A percentile compares a stretch with the other conserved stretches of the same genome.
These are phyloP conservation scores for Silurus lanzhouensis DNA, from an alignment of 2,797 vertebrate genomes.

Conservation along the genomic window DNA sequence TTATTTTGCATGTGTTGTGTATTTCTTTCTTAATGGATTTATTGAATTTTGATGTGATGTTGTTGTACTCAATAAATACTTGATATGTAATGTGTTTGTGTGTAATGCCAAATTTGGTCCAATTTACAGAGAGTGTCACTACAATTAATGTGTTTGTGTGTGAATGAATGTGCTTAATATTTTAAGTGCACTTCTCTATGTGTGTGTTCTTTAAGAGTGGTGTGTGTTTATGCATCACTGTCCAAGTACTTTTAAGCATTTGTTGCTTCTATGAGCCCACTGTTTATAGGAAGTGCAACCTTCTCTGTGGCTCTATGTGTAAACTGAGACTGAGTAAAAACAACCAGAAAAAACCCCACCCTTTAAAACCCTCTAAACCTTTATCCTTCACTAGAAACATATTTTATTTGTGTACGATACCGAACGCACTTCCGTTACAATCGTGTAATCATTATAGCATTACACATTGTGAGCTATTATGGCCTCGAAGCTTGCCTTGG, in stretches of 20 bases:
- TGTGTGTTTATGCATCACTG: conserved; percentile 31
- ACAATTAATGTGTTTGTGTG: conserved; percentile 15
- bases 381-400: neutral
- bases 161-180: conserved; percentile 33
- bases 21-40: neutral
- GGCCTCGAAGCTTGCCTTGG: neutral
- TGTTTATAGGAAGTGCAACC: neutral
- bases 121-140: conserved; percentile 39
- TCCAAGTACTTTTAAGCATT: conserved; percentile 53
- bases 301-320: neutral
- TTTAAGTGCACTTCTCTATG: conserved; percentile 20
- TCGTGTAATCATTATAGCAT: neutral
- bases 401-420: neutral
- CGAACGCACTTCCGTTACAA: neutral
- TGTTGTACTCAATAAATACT: neutral
- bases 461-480: neutral
- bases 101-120: conserved; percentile 35
- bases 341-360: neutral
- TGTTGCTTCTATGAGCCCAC: conserved; percentile 60
- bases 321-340: neutral
- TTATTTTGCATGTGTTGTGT: neutral
- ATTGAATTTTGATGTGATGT: neutral
- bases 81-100: neutral
- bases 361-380: neutral
- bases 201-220: conserved; percentile 35